Conservation (phyloP, 2,797 vertebrate genomes). For the Melanotaenia nigrans region DNA sequence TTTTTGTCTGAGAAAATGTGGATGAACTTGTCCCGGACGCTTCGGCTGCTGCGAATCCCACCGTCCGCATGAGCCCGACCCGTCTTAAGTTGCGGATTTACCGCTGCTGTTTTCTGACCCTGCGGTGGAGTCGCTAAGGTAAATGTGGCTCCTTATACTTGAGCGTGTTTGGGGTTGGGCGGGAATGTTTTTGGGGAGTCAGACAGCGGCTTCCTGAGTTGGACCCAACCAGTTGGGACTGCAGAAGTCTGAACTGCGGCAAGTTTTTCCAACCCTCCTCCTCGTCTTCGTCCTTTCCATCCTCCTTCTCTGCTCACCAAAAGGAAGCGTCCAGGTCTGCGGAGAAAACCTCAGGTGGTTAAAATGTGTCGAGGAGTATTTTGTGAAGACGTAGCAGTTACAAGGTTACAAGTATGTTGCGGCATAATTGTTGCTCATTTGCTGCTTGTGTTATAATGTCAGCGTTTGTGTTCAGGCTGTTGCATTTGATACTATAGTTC, state of each 20-base stretch:
- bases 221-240: constrained; percentile 59
- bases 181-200: constrained; percentile 12
- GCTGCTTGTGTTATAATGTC: background rate
- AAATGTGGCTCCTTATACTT: constrained; percentile 24
- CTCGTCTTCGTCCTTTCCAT: constrained; percentile 29
- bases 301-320: constrained; percentile 37
- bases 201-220: constrained; percentile 60
- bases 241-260: constrained; percentile 83
- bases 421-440: background rate
- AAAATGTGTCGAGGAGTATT: constrained; percentile 30
- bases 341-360: constrained; percentile 64
- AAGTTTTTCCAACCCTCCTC: constrained; percentile 75
- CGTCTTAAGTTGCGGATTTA: constrained; percentile 72
- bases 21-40: constrained; percentile 71
- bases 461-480: background rate
- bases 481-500: background rate
- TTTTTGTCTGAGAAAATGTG: constrained; percentile 50
- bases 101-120: constrained; percentile 21
- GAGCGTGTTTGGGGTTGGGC: background rate
- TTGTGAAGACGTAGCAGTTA: background rate
- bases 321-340: constrained; percentile 70
- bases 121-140: constrained; percentile 58
- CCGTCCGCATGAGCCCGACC: constrained; percentile 55
- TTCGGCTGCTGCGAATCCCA: constrained; percentile 52
- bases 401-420: background rate